Conservation (phyloP, 2,797 vertebrate species). For the Cossypha niveicapilla region DNA sequence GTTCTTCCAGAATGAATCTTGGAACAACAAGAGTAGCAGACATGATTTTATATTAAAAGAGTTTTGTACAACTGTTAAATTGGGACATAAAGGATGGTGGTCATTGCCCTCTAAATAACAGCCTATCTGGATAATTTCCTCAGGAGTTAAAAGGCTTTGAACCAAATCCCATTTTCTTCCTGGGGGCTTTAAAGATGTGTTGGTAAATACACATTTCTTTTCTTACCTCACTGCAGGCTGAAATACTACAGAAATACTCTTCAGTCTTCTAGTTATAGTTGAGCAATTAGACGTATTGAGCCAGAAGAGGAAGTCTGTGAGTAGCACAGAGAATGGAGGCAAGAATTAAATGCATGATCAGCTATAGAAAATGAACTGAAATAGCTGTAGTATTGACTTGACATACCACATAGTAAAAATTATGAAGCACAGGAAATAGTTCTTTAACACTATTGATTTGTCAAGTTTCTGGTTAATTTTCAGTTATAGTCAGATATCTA, state of each 20-base stretch:
- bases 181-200: not conserved
- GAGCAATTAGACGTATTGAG: not conserved
- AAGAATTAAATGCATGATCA: not conserved
- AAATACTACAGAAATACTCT: not conserved
- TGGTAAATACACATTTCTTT: not conserved
- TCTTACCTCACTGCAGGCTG: not conserved
- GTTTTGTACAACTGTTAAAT: not conserved
- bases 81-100: not conserved
- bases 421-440: not conserved
- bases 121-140: not conserved
- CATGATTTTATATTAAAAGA: not conserved
- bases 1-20: not conserved
- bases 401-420: not conserved
- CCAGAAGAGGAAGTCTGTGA: not conserved
- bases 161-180: not conserved
- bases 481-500: not conserved
- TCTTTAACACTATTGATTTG: not conserved
- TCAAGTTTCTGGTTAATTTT: not conserved
- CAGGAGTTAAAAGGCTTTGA: not conserved
- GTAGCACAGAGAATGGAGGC: not conserved
- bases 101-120: not conserved
- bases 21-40: not conserved
- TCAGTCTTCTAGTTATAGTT: not conserved
- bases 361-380: not conserved
- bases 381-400: not conserved